A percentile compares a stretch with the other conserved stretches of the same genome.
Evolutionary conservation across 2,797 vertebrate genomes (phyloP).

Genomic region (Etheostoma nigrum): DNA sequence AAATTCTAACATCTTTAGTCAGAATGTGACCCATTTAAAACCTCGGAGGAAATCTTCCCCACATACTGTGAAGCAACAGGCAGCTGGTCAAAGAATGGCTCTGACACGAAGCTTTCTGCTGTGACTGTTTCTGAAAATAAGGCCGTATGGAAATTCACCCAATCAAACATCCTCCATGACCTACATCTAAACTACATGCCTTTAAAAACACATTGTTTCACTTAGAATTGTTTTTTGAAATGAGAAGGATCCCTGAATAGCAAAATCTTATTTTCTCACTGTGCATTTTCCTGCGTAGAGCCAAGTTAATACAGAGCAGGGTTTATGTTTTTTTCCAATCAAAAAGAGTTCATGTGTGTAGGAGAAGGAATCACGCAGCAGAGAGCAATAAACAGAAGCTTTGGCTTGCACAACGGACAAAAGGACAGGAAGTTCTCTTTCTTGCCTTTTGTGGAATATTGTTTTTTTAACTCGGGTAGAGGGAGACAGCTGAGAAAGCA

Average conservation of each 20-base stretch:
- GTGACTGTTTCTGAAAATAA: slow-evolving; percentile 51
- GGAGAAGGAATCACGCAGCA: slow-evolving; percentile 50
- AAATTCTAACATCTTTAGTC: slow-evolving; percentile 53
- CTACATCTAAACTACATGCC: slow-evolving; percentile 44
- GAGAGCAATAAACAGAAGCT: slow-evolving; percentile 72
- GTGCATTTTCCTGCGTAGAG: neutral
- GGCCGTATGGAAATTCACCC: slow-evolving; percentile 48
- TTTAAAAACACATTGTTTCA: slow-evolving; percentile 26
- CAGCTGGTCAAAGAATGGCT: slow-evolving; percentile 64
- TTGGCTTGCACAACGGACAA: slow-evolving; percentile 65
- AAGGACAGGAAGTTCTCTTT: slow-evolving; percentile 74
- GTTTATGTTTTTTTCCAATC: slow-evolving; percentile 35
- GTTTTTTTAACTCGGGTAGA: slow-evolving; percentile 69
- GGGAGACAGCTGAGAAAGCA: slow-evolving; percentile 81
- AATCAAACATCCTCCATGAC: slow-evolving; percentile 43
- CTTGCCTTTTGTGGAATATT: slow-evolving; percentile 70
- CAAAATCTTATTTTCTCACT: slow-evolving; percentile 12
- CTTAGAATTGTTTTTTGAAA: slow-evolving; percentile 7
- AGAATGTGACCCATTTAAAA: slow-evolving; percentile 74
- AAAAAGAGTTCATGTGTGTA: slow-evolving; percentile 41
- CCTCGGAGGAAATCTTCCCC: slow-evolving; percentile 63
- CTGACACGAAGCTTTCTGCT: slow-evolving; percentile 50
- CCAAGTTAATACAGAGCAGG: slow-evolving; percentile 6
- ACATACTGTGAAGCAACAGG: slow-evolving; percentile 69
- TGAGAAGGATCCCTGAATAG: neutral